phyloP scores from a whole-genome alignment of 2,797 vertebrate species.

The Phrynocephalus guinanensis region DNA sequence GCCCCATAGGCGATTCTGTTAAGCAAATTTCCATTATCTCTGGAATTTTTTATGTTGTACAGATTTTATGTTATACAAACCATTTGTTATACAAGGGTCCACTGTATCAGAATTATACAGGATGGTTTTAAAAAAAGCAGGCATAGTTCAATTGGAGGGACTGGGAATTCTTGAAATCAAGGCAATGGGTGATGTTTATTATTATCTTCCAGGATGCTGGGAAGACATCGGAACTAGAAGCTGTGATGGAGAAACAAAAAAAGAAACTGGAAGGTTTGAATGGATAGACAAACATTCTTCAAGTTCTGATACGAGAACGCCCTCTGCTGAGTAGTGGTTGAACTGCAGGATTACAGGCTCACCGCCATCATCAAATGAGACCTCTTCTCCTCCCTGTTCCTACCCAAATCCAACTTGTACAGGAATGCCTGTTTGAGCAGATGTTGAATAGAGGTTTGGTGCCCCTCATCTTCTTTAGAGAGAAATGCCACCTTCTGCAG shows the following conservation, averaged over 20 bases:
- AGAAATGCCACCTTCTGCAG: too few relatives aligned
- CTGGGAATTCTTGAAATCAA: not conserved
- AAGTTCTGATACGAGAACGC: not conserved
- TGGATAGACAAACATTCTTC: not conserved
- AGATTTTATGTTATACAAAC: too few relatives aligned
- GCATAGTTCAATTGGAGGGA: too few relatives aligned
- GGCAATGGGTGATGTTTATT: not conserved
- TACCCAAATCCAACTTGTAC: not conserved
- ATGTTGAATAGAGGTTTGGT: not conserved
- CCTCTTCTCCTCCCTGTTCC: not conserved
- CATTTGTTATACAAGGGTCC: too few relatives aligned
- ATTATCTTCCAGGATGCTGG: constrained; percentile 79
- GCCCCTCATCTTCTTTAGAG: not conserved
- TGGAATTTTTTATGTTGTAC: too few relatives aligned
- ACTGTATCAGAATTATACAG: too few relatives aligned
- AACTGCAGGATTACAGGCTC: not conserved
- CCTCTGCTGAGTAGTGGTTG: constrained; percentile 4
- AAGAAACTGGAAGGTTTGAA: constrained; percentile 82
- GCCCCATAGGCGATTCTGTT: too few relatives aligned
- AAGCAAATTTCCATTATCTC: too few relatives aligned
- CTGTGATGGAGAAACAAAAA: constrained; percentile 91
- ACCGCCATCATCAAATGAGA: not conserved
- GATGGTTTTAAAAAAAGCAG: too few relatives aligned
- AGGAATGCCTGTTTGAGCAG: not conserved
- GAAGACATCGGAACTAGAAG: constrained; percentile 84